Evolutionary conservation across 2,113 vertebrate genomes (phyloP), one percentile per base, ranked within the genome.

Genomic region (Apteryx mantelli): DNA sequence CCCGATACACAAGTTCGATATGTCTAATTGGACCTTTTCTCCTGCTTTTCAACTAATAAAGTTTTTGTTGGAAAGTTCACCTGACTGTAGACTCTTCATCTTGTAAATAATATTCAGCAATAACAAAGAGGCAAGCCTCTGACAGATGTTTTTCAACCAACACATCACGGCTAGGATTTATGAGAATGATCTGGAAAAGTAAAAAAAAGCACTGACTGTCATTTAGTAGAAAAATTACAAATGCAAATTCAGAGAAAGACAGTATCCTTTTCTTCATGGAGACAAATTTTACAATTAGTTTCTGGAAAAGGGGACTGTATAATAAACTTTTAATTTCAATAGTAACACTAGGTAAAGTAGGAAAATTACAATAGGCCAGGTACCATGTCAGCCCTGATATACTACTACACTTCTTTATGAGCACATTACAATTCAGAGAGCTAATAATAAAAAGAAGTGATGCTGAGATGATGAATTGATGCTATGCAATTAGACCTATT

Each of bases 401-500:
- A 98, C 96, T 97, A 95, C 97, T 97, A 95, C 95, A 96, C 82
- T 98, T 98, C 98, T 98, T 98, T 98, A 98, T 94, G 97, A 98
- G 97, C 97, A 97, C 97, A 98, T 98, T 98, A 98, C 97, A 98
- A 98, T 98, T 98, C 94, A 52, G 88, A 98, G 97, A 97, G 96
- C 98, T 98, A 98, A 98, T 98, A 98, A 98, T 98, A 98, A 98
- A 98, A 97, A 97, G 97, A 98, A 98, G 98, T 97, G 98, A 98
- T 98, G 98, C 98, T 98, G 97, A 98, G 98, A 98, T 99, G 98
- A 99, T 98, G 97, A 98, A 98, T 98, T 98, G 98, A 97, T 97
- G 96, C 97, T 97, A 97, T 97, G 98, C 98, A 99, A 98, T 98
- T 98, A 98, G 98, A 98, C 98, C 97, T 98, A 98, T 98, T 98